Percentiles rank a stretch among this genome's conserved stretches.
These are phyloP conservation scores for Hyperoplus lanceolatus DNA, from an alignment of 2,797 vertebrate species.

Conservation along the genomic window DNA sequence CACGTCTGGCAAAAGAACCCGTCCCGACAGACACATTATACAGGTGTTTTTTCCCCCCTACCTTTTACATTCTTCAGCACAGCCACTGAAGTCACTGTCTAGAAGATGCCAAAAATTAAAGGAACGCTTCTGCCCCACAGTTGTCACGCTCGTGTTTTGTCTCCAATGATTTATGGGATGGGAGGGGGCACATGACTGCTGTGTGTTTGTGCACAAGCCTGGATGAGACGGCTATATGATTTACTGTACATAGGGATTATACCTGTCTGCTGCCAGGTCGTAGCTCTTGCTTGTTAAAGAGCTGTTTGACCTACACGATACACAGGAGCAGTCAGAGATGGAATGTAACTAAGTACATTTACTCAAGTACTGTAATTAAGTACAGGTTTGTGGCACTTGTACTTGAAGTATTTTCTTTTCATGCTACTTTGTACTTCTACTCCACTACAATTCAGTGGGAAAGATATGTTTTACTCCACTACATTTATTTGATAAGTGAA, in stretches of 20 bases:
- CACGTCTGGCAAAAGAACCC: constrained; percentile 60
- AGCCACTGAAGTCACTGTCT: constrained; percentile 44
- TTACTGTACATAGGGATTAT: constrained; percentile 50
- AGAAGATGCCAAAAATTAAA: constrained; percentile 38
- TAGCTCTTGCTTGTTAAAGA: constrained; percentile 27
- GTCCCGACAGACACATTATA: constrained; percentile 49
- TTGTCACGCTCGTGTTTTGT: constrained; percentile 51
- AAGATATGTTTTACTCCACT: too few species aligned
- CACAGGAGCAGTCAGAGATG: neutral
- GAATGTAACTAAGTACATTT: too few species aligned
- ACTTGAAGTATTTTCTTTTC: too few species aligned
- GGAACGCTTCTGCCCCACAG: constrained; percentile 25
- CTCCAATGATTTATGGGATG: constrained; percentile 65
- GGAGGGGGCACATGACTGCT: constrained; percentile 34
- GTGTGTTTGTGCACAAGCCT: constrained; percentile 47
- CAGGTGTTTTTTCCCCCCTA: constrained; percentile 68
- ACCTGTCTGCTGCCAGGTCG: constrained; percentile 30
- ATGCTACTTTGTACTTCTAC: too few species aligned
- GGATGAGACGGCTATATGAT: constrained; percentile 48
- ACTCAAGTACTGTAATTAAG: too few species aligned
- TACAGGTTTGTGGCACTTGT: too few species aligned
- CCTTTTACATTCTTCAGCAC: constrained; percentile 65
- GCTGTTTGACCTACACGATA: constrained; percentile 9
- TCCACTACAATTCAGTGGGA: too few species aligned
- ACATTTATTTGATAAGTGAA: too few species aligned